phyloP scores from a whole-genome alignment of 2,113 vertebrate genomes.

The Astatoreochromis straeleni region DNA sequence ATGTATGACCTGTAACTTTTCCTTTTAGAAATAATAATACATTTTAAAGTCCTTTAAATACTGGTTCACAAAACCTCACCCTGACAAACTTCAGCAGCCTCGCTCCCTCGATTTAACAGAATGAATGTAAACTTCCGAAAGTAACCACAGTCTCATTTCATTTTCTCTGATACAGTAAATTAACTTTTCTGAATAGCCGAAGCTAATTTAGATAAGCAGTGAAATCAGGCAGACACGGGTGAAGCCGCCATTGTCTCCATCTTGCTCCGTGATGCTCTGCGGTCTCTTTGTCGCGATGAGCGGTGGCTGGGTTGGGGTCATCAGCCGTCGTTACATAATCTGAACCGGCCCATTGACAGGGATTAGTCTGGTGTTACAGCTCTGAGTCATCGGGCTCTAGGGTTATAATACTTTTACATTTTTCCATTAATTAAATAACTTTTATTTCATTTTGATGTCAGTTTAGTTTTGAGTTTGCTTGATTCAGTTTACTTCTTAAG shows the following conservation, averaged over 20 bases:
- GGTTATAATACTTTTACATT: not conserved
- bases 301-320: not conserved
- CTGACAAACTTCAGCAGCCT: not conserved
- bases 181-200: slow-evolving; percentile 26
- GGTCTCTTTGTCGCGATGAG: not conserved
- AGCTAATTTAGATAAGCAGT: slow-evolving; percentile 55
- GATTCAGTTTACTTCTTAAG: not conserved
- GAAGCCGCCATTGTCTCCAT: not conserved
- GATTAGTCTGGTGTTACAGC: not conserved
- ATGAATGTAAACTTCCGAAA: slow-evolving; percentile 11
- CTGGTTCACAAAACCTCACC: not conserved
- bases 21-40: not conserved
- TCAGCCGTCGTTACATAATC: not conserved
- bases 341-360: not conserved
- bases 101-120: not conserved
- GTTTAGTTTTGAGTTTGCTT: not conserved
- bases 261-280: not conserved
- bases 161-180: slow-evolving; percentile 41
- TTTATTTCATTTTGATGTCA: not conserved
- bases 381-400: not conserved
- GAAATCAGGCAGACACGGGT: not conserved
- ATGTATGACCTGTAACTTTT: not conserved
- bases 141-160: slow-evolving; percentile 19
- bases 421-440: not conserved
- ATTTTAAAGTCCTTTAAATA: not conserved